Percentiles rank a stretch among this genome's conserved stretches.
phyloP scores from a whole-genome alignment of 92 coral and sea anemone species.

The Siderastrea radians region DNA sequence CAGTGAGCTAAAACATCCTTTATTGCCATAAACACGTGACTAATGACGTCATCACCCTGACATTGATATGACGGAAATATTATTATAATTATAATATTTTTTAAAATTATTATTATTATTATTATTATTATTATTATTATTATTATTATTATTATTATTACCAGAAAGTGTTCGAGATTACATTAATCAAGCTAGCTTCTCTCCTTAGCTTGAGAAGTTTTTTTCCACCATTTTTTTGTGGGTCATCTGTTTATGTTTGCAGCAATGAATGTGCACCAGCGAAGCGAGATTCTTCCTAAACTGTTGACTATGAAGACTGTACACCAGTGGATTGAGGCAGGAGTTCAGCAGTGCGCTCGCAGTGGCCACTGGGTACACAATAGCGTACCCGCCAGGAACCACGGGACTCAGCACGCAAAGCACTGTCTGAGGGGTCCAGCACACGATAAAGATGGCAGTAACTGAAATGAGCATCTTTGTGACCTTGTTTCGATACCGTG shows the following conservation, averaged over 20 bases:
- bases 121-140: too few species aligned
- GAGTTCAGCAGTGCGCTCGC: conserved; percentile 28
- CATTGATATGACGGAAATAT: too few species aligned
- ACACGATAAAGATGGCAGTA: conserved; percentile 12
- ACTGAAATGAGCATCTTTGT: conserved; percentile 43
- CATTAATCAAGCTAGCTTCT: too few species aligned
- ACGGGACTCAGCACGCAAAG: conserved; percentile 20
- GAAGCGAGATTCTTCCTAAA: conserved; percentile 38
- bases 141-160: too few species aligned
- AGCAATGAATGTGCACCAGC: neutral
- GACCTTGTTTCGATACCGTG: conserved; percentile 16
- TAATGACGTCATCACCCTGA: too few species aligned
- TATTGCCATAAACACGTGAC: too few species aligned
- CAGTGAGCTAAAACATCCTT: too few species aligned
- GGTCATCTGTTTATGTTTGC: neutral
- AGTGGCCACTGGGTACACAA: neutral
- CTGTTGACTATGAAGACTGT: conserved; percentile 42
- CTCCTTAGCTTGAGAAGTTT: too few species aligned
- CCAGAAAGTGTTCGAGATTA: too few species aligned
- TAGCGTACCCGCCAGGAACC: conserved; percentile 23
- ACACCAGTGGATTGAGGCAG: conserved; percentile 42
- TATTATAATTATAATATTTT: too few species aligned
- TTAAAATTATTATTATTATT: too few species aligned
- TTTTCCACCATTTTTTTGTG: neutral
- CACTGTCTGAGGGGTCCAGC: conserved; percentile 28